Base-by-base conservation (phyloP, 2,888 invertebrate species). In the Adelognathus sp. region DNA sequence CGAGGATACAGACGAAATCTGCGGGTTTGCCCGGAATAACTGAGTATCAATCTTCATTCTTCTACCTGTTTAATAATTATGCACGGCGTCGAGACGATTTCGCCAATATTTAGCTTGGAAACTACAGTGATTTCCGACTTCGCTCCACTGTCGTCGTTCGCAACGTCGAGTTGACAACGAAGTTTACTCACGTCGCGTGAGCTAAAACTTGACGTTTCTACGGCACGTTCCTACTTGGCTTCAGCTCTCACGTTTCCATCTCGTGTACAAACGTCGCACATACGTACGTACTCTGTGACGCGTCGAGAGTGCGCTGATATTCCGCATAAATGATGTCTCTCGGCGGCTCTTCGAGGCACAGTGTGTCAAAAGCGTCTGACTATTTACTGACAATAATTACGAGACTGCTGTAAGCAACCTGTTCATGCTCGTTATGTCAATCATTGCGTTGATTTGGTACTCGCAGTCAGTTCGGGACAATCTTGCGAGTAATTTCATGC, bases 101-200 rank as follows among this genome's bases (percentile, higher is more conserved):
- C 7, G 39, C 31, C 31, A 67, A 61, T 52, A 73, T 78, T 67
- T 33, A 39, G 46, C 31, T 31, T 60, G 39, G 50, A 24, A 70
- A 56, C 63, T 64, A 52, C 16, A 63, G 36, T 63, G 50, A 69
- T 78, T 69, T 69, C 39, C 50, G 56, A 14, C 39, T 46, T 29
- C 36, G 7, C n/a, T 29, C 29, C 18, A 24, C 18, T 64, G 64
- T 64, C 44, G 54, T 67, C 61, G 46, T 54, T 72, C 63, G 39
- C 56, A 67, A 46, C 69, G 50, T 31, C 63, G 63, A 50, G 63
- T 78, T 69, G 67, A 78, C 63, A 69, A 73, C 50, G 56, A 69
- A 64, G 73, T 78, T 78, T 78, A 69, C 77, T 63, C 77, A 69
- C 73, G 58, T 67, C 56, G 21, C 33, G 33, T 67, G 44, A 50